These are phyloP conservation scores for Acanthopagrus latus DNA, from an alignment of 2,797 vertebrate genomes.

Conservation along the genomic window DNA sequence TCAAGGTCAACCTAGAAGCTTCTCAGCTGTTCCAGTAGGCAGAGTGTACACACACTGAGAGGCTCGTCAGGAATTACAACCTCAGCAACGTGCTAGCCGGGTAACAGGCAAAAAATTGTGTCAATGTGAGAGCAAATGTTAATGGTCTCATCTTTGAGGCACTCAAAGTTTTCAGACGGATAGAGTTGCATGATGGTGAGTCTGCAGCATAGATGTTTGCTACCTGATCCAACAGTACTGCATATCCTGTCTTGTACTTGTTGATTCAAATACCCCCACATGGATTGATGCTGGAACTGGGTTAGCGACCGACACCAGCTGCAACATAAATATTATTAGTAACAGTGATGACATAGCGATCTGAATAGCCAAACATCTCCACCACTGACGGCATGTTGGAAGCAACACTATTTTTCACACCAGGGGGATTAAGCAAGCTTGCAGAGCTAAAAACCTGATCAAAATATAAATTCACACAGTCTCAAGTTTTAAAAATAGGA, in stretches of 20 bases:
- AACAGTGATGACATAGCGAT: constrained; percentile 40
- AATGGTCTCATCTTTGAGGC: constrained; percentile 6
- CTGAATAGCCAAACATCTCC: constrained; percentile 25
- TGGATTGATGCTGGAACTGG: not conserved
- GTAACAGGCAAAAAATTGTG: constrained; percentile 8
- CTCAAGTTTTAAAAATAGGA: constrained; percentile 46
- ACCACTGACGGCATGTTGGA: constrained; percentile 14
- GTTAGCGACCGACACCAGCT: not conserved
- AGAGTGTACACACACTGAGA: not conserved
- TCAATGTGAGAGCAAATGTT: constrained; percentile 29
- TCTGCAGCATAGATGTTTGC: constrained; percentile 13
- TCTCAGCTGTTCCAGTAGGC: constrained; percentile 61
- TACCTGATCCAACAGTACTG: constrained; percentile 22
- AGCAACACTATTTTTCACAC: constrained; percentile 29
- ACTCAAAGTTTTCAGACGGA: constrained; percentile 23
- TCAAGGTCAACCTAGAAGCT: constrained; percentile 42
- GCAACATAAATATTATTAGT: constrained; percentile 20
- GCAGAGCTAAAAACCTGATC: constrained; percentile 25
- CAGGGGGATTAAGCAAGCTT: not conserved
- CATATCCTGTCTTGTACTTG: constrained; percentile 12
- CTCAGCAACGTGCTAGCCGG: constrained; percentile 37
- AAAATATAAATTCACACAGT: constrained; percentile 45
- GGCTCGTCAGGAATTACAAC: constrained; percentile 30
- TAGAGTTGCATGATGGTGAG: constrained; percentile 45
- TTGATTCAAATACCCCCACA: constrained; percentile 35